A percentile compares a stretch with the other conserved stretches of the same genome.
These are phyloP conservation scores for Drosophila affinis DNA, from an alignment of 2,888 invertebrate species.

Conservation along the genomic window DNA sequence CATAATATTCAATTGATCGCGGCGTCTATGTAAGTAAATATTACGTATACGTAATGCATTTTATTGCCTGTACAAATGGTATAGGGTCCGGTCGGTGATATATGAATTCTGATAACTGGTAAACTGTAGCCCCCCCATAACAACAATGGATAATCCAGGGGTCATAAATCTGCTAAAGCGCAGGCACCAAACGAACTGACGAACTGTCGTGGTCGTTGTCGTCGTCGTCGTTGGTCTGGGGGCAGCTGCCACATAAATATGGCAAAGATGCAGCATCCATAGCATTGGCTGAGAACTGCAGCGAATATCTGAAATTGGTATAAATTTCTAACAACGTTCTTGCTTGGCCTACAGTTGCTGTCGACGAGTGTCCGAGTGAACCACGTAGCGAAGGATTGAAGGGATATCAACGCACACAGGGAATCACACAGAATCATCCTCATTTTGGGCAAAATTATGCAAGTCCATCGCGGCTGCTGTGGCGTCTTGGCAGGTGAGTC, in stretches of 20 bases:
- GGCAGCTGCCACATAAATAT: constrained; percentile 82
- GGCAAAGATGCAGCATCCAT: constrained; percentile 67
- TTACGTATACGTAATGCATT: constrained; percentile 62
- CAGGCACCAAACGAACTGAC: constrained; percentile 61
- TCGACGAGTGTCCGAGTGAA: constrained; percentile 26
- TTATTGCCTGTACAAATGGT: constrained; percentile 2
- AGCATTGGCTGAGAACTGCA: neutral
- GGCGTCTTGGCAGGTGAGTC: constrained; percentile 64
- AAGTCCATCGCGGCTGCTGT: constrained; percentile 28
- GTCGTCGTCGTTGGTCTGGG: constrained; percentile 28
- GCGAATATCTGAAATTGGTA: constrained; percentile 49
- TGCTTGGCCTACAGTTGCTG: constrained; percentile 52
- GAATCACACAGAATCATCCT: neutral
- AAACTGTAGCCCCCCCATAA: constrained; percentile 2
- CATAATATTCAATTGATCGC: constrained; percentile 67
- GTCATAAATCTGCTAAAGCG: constrained; percentile 78
- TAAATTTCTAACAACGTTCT: constrained; percentile 55
- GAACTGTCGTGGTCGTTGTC: constrained; percentile 42
- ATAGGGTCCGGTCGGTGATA: constrained; percentile 34
- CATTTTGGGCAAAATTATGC: constrained; percentile 29
- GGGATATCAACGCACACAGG: constrained; percentile 4
- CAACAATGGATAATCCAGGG: constrained; percentile 79
- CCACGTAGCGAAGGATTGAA: constrained; percentile 43
- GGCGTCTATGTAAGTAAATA: constrained; percentile 57
- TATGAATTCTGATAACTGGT: constrained; percentile 60